Conservation (phyloP, 1,140 invertebrate species). For the Penaeus indicus region DNA sequence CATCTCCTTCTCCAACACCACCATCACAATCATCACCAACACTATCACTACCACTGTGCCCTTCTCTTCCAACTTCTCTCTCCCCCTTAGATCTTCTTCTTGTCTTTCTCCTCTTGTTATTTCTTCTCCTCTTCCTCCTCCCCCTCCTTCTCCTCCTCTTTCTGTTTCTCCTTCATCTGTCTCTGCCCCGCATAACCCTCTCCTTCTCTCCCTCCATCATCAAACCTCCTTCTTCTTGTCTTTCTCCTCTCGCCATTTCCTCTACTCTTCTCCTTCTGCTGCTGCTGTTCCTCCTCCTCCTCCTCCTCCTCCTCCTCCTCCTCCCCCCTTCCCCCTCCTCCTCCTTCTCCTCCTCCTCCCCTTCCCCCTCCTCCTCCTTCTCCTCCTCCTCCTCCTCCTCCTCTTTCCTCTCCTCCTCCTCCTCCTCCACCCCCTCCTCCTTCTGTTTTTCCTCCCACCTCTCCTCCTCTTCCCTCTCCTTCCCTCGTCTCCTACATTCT, state of each 20-base stretch:
- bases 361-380: conserved; percentile 7
- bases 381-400: not conserved
- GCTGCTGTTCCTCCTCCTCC: not conserved
- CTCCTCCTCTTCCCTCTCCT: conserved; percentile 18
- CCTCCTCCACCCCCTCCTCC: conserved; percentile 2
- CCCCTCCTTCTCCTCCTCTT: too few species aligned
- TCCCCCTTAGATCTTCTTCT: too few species aligned
- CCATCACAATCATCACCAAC: too few species aligned
- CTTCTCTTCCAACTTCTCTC: too few species aligned
- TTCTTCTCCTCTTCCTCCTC: too few species aligned
- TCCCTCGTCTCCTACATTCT: not conserved
- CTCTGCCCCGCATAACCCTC: too few species aligned
- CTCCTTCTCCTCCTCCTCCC: not conserved
- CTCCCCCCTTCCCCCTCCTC: not conserved
- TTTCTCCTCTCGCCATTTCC: not conserved
- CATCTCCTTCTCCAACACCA: too few species aligned
- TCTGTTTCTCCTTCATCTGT: too few species aligned
- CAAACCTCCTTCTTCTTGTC: not conserved
- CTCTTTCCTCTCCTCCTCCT: not conserved
- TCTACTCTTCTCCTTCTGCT: conserved; percentile 1
- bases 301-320: conserved; percentile 22
- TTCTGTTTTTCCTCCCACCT: not conserved
- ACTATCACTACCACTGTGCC: too few species aligned
- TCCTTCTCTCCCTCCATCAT: too few species aligned
- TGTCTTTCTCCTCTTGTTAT: too few species aligned